A percentile compares a stretch with the other conserved stretches of the same genome.
These are phyloP conservation scores for Cossypha caffra DNA, from an alignment of 2,797 vertebrate species.

Conservation along the genomic window DNA sequence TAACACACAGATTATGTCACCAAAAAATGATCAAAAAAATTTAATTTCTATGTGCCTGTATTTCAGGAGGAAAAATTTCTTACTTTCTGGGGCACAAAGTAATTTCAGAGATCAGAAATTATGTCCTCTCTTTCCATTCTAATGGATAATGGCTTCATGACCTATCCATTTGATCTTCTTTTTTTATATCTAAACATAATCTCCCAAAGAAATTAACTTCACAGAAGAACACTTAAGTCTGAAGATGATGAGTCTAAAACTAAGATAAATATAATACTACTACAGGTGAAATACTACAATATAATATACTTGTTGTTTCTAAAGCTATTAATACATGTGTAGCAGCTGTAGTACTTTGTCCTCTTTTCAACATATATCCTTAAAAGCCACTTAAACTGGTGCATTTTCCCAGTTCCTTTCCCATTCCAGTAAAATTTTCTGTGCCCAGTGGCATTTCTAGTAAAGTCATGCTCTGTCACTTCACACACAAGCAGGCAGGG, in stretches of 20 bases:
- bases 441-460: neutral
- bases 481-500: neutral
- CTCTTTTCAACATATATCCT: neutral
- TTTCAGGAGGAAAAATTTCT: neutral
- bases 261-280: neutral
- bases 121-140: neutral
- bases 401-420: neutral
- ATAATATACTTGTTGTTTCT: neutral
- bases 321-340: neutral
- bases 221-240: neutral
- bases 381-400: neutral
- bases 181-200: neutral
- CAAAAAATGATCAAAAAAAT: neutral
- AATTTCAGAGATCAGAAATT: neutral
- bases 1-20: neutral
- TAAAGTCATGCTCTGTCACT: neutral
- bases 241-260: neutral
- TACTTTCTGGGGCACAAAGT: neutral
- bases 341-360: neutral
- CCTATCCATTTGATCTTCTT: neutral
- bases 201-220: neutral
- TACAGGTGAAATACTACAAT: neutral
- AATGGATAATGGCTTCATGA: neutral
- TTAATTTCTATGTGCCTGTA: neutral
- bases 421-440: neutral